phyloP scores from a whole-genome alignment of 2,888 invertebrate genomes.

The Tipula lateralis region DNA sequence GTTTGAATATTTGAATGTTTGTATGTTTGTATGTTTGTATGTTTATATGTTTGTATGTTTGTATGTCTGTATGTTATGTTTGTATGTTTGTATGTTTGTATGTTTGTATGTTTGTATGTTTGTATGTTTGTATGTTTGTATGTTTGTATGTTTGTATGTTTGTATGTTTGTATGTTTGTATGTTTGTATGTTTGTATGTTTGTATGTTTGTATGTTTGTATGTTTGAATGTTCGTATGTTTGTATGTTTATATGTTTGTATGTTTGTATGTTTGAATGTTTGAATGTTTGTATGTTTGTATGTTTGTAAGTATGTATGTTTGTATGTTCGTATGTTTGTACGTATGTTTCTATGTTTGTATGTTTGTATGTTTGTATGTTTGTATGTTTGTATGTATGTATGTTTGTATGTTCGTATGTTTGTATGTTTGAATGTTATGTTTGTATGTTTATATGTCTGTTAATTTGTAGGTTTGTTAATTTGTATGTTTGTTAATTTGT shows the following conservation, averaged over 20 bases:
- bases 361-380: neutral
- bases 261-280: too few species aligned
- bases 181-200: neutral
- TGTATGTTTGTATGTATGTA: neutral
- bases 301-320: neutral
- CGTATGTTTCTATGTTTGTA: too few species aligned
- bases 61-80: neutral
- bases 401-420: neutral
- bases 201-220: too few species aligned
- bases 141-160: neutral
- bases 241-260: too few species aligned
- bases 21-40: neutral
- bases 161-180: neutral
- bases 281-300: too few species aligned
- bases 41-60: too few species aligned
- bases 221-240: too few species aligned
- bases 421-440: neutral
- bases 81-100: neutral
- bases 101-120: neutral
- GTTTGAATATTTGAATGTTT: neutral
- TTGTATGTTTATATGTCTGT: neutral
- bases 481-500: neutral
- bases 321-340: neutral
- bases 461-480: neutral
- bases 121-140: neutral